Evolutionary conservation across 2,797 vertebrate species (phyloP).

Genomic region (Otolemur crassicaudatus): DNA sequence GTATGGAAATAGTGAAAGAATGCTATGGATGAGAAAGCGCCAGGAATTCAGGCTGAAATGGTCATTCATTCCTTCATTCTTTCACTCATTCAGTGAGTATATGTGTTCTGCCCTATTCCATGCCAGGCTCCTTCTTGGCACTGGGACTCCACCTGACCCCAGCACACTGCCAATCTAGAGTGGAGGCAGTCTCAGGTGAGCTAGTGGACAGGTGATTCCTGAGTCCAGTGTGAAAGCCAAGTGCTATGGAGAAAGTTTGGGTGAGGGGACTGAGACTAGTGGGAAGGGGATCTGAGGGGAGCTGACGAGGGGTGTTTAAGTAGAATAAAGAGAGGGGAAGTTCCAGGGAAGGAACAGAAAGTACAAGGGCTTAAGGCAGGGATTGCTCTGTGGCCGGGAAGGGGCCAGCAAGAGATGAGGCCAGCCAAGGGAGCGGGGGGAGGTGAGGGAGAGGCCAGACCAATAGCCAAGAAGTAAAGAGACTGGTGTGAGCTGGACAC

Average conservation of each 20-base stretch:
- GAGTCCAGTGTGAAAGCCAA: fast-evolving
- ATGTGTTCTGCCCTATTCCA: background rate
- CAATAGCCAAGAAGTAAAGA: background rate
- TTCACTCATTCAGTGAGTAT: background rate
- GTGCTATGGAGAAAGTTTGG: background rate
- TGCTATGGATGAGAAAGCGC: fast-evolving
- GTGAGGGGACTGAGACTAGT: background rate
- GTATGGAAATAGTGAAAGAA: background rate
- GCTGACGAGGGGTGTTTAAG: background rate
- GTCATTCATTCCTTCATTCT: too few relatives aligned
- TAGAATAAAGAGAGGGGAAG: background rate
- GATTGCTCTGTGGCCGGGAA: background rate
- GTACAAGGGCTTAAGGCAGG: background rate
- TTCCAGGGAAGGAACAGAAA: background rate
- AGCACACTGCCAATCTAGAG: background rate
- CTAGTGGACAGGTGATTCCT: too few relatives aligned
- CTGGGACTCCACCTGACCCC: background rate
- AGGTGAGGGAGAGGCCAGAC: background rate
- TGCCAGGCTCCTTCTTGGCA: background rate
- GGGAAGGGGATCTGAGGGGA: background rate
- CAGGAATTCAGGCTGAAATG: background rate
- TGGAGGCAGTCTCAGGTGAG: background rate
- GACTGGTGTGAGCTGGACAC: too few relatives aligned
- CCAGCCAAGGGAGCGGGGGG: background rate
- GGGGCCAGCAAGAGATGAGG: background rate